Base-by-base conservation (phyloP, 2,888 invertebrate genomes). In the Ormyrus pomaceus region DNA sequence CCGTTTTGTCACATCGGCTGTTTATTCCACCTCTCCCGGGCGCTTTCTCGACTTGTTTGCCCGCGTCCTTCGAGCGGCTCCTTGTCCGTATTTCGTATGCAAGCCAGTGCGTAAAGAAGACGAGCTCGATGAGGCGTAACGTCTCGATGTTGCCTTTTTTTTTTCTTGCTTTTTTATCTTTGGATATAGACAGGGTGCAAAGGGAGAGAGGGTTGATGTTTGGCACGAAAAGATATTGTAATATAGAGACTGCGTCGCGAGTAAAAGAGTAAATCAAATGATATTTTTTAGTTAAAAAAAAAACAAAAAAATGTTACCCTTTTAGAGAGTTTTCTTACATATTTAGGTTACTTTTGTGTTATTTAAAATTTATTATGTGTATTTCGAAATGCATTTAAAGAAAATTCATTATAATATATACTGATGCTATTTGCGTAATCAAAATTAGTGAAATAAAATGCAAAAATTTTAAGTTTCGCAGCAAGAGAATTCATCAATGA, bases 121-220 rank as follows among this genome's bases (percentile, higher is more conserved):
- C 78, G 73, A 73, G 75, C 80, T 83, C 83, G 80, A 83, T 83
- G 83, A 83, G 80, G 80, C 77, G 82, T 82, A 80, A 80, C 80
- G 82, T 79, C 82, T 82, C 80, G 80, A 83, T 80, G 78, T 68
- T 62, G 56, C 56, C 51, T 48, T 62, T 74, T 34, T 74, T 34
- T 68, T 46, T 34, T 61, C 55, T 53, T 58, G 34, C 55, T 71
- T 53, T 61, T 69, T 61, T 45, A 10, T 51, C 50, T 68, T 48
- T 10, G 13, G 34, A 34, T 34, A 50, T 5, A 2, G 48, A 66
- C 51, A 51, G 13, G 19, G 7, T 5, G n/a, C 6, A 34, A 48
- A 10, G 66, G 19, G 65, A 51, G 13, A n/a, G 7, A 45, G 59
- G 59, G 11, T 66, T 70, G 71, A n/a, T n/a, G 34, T 64, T 72